These are phyloP conservation scores for Latrodectus elegans DNA, from an alignment of 2,888 invertebrate genomes.

Conservation along the genomic window DNA sequence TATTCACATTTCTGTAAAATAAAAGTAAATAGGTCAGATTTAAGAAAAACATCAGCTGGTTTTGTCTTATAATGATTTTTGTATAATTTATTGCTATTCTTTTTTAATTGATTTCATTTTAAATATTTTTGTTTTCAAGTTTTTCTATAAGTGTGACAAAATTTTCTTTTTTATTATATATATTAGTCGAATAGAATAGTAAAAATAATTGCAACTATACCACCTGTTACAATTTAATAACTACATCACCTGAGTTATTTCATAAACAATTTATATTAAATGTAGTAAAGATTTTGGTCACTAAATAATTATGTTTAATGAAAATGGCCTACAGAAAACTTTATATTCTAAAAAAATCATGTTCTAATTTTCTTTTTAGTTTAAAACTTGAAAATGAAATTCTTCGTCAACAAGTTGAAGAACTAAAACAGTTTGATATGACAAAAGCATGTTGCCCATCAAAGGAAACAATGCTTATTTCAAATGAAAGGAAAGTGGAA, in stretches of 20 bases:
- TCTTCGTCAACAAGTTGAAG: constrained; percentile 14
- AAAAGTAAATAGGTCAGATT: too few relatives aligned
- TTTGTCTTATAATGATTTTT: too few relatives aligned
- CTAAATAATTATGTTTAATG: neutral
- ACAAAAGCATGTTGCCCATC: neutral
- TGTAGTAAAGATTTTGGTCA: neutral
- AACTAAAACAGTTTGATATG: neutral
- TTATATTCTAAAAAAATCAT: neutral
- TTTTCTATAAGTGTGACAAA: too few relatives aligned
- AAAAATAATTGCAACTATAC: neutral
- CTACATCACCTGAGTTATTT: neutral
- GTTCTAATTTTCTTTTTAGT: constrained; percentile 20
- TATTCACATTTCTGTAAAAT: too few relatives aligned
- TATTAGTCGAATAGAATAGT: too few relatives aligned
- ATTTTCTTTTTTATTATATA: too few relatives aligned
- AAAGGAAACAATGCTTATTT: neutral
- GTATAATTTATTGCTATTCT: too few relatives aligned
- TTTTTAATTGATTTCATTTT: too few relatives aligned
- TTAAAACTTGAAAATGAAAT: constrained; percentile 44
- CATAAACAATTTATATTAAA: neutral
- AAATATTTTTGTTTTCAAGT: too few relatives aligned
- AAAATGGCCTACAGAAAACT: too few relatives aligned
- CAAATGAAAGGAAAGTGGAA: neutral
- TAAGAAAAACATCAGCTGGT: too few relatives aligned
- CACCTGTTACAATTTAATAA: neutral